Evolutionary conservation across 2,797 vertebrate genomes (phyloP).

Genomic region (Centropyge bicolor): DNA sequence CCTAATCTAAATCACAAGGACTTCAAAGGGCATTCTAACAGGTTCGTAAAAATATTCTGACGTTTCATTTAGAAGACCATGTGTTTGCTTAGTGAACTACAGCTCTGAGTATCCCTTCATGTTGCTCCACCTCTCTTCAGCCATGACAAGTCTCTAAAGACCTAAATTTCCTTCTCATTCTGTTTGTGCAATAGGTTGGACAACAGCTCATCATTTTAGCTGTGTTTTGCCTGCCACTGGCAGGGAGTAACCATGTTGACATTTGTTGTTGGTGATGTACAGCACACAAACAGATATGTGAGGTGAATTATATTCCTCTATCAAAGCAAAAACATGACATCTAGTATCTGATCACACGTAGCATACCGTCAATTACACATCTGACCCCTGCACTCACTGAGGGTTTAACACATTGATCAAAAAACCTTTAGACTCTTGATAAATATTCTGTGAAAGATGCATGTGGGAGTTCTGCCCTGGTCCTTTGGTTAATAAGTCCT

Average conservation of each 20-base stretch:
- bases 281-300: background rate
- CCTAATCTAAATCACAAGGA: background rate
- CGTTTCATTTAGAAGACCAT: background rate
- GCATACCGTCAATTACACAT: slow-evolving; percentile 37
- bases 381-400: slow-evolving; percentile 7
- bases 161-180: background rate
- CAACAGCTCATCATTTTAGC: slow-evolving; percentile 19
- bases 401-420: slow-evolving; percentile 53
- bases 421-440: slow-evolving; percentile 39
- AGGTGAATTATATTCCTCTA: background rate
- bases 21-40: slow-evolving; percentile 1
- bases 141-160: slow-evolving; percentile 5
- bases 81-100: background rate
- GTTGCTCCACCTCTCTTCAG: slow-evolving; percentile 16
- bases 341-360: slow-evolving; percentile 5
- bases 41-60: slow-evolving; percentile 10
- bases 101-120: slow-evolving; percentile 2
- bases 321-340: background rate
- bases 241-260: background rate
- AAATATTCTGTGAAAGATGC: slow-evolving; percentile 52
- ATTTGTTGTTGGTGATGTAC: background rate
- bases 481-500: slow-evolving; percentile 64
- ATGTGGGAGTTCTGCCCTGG: slow-evolving; percentile 31
- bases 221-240: background rate
- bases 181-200: background rate